These are phyloP conservation scores for Pseudomugil gertrudae DNA, from an alignment of 2,797 vertebrate species.

Conservation along the genomic window DNA sequence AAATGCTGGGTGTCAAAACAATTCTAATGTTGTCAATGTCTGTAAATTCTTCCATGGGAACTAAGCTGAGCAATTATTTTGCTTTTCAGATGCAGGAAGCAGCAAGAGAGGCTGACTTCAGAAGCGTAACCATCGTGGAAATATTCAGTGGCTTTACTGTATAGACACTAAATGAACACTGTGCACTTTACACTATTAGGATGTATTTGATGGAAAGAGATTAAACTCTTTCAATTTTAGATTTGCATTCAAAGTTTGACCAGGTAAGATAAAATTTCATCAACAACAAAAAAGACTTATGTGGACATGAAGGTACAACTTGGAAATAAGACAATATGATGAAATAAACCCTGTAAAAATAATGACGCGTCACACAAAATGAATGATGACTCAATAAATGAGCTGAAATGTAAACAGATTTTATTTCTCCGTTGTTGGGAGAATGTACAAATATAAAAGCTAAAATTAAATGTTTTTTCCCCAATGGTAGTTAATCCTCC, in stretches of 20 bases:
- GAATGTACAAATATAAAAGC: constrained; percentile 59
- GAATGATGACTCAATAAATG: constrained; percentile 44
- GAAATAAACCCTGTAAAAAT: constrained; percentile 29
- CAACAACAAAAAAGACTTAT: background rate
- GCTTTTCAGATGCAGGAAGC: constrained; percentile 54
- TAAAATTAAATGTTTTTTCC: constrained; percentile 14
- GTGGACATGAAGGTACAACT: background rate
- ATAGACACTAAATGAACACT: background rate
- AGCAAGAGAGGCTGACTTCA: constrained; percentile 52
- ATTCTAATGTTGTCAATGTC: background rate
- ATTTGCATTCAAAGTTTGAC: background rate
- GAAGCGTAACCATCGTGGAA: constrained; percentile 42
- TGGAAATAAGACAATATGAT: background rate
- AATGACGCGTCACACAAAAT: constrained; percentile 9
- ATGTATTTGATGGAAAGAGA: background rate
- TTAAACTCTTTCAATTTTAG: background rate
- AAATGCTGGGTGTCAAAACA: background rate
- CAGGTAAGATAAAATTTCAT: background rate
- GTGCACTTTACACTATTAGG: constrained; percentile 23
- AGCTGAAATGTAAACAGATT: constrained; percentile 39
- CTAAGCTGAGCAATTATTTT: background rate
- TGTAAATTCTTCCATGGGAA: background rate
- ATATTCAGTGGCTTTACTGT: background rate
- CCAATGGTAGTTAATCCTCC: constrained; percentile 19
- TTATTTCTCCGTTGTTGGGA: constrained; percentile 65